Evolutionary conservation across 2,888 invertebrate genomes (phyloP), one percentile per base, ranked within the genome.

Genomic region (Stenolophus ochropezus): DNA sequence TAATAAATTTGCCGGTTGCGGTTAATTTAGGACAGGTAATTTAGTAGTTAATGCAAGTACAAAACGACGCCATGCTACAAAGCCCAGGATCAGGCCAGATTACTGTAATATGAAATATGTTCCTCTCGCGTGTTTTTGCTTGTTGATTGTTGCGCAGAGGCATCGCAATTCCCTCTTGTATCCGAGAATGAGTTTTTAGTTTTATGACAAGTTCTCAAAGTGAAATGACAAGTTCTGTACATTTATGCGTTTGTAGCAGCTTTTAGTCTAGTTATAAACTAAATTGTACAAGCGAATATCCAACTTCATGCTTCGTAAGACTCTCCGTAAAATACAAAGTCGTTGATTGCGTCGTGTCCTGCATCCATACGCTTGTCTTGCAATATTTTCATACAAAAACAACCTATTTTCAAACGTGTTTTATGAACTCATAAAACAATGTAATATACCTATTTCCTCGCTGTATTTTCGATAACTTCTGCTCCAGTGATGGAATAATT

Each of bases 261-360:
- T 14, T 56, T 56, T 69, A 69, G 65, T 69, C 65, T 27, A 69
- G 65, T 69, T 69, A 69, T 69, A 69, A 69, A 69, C 65, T 69
- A 33, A 61, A 61, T 61, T 56, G 56, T 56, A 56, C 56, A 56
- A 56, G 65, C 27, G 33, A 61, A 23, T 61, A 69, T 27, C 65
- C 33, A 33, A 33, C 65, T 69, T 69, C 65, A 69, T 69, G 65
- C 65, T 69, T 33, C 23, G 65, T 11, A 16, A 69, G 33, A 27
- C 6, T 18, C 33, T 27, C 33, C 18, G 23, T 69, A 69, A 69
- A 69, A 69, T 69, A 69, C 65, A 69, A 69, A 33, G 65, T 69
- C 18, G 65, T 69, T 69, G 65, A 69, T 69, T 69, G 65, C 18
- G 27, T 61, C 14, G 61, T 61, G 56, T 56, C 20, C 56, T 21